These are phyloP conservation scores for Henricia sp. DNA, from an alignment of 53 echinoderm and acorn worm species.

Conservation along the genomic window DNA sequence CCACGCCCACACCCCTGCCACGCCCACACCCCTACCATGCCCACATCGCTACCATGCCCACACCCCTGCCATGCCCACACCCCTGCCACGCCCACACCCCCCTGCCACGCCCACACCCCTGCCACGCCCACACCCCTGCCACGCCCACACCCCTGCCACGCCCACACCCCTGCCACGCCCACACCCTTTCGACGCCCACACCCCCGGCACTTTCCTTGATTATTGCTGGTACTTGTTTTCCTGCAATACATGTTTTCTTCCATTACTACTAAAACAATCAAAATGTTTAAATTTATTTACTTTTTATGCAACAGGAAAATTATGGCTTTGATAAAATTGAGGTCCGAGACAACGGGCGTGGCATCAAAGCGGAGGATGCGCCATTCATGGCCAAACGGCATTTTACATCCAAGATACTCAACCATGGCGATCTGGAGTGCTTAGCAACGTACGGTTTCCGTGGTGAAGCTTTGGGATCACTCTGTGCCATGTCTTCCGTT, in stretches of 20 bases:
- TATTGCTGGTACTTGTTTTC: not conserved
- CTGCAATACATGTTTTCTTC: not conserved
- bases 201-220: not conserved
- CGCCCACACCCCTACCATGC: no score
- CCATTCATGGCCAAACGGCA: constrained; percentile 81
- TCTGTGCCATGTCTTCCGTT: constrained; percentile 94
- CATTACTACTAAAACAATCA: not conserved
- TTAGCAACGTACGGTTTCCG: constrained; percentile 92
- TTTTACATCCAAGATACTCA: constrained; percentile 91
- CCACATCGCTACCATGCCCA: not conserved
- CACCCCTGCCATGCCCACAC: no score
- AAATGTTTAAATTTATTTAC: not conserved
- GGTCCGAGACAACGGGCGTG: constrained; percentile 85
- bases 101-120: no score
- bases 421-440: constrained; percentile 70
- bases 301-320: constrained; percentile 77
- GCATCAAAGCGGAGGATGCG: constrained; percentile 70
- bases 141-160: no score
- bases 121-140: no score
- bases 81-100: no score
- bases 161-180: not conserved
- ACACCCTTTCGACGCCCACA: not conserved
- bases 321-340: constrained; percentile 96
- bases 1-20: no score
- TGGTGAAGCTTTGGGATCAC: constrained; percentile 93